Evolutionary conservation across 2,888 invertebrate species (phyloP).

Genomic region (Anarsia innoxiella): DNA sequence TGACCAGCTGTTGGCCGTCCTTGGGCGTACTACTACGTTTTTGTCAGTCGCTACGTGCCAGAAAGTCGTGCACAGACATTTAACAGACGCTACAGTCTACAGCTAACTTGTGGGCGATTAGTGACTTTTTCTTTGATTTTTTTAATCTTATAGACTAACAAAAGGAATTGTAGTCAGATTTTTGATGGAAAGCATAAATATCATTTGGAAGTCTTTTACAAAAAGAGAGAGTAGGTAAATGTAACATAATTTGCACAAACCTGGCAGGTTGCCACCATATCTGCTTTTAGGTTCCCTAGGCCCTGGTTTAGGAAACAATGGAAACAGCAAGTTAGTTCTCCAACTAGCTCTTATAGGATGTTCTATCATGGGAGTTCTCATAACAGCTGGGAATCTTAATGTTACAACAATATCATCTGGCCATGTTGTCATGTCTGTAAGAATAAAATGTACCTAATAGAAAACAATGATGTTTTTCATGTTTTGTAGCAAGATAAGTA

Average conservation of each 20-base stretch:
- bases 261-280: conserved; percentile 73
- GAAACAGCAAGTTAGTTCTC: conserved; percentile 83
- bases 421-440: conserved; percentile 55
- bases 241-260: conserved; percentile 36
- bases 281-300: conserved; percentile 75
- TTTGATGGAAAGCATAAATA: neutral
- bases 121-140: too few relatives aligned
- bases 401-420: conserved; percentile 71
- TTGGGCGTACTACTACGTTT: too few relatives aligned
- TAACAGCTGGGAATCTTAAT: conserved; percentile 79
- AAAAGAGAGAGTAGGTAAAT: too few relatives aligned
- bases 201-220: too few relatives aligned
- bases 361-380: conserved; percentile 64
- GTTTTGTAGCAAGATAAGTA: too few relatives aligned
- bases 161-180: neutral
- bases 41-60: too few relatives aligned
- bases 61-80: too few relatives aligned
- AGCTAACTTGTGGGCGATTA: too few relatives aligned
- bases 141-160: too few relatives aligned
- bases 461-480: too few relatives aligned
- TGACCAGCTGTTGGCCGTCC: too few relatives aligned
- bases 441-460: neutral
- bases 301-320: conserved; percentile 79
- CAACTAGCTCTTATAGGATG: conserved; percentile 73
- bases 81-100: too few relatives aligned